These are phyloP conservation scores for Calvadosia cruxmelitensis DNA, from an alignment of 30 jellyfish, hydroid and myxozoan species.

Conservation along the genomic window DNA sequence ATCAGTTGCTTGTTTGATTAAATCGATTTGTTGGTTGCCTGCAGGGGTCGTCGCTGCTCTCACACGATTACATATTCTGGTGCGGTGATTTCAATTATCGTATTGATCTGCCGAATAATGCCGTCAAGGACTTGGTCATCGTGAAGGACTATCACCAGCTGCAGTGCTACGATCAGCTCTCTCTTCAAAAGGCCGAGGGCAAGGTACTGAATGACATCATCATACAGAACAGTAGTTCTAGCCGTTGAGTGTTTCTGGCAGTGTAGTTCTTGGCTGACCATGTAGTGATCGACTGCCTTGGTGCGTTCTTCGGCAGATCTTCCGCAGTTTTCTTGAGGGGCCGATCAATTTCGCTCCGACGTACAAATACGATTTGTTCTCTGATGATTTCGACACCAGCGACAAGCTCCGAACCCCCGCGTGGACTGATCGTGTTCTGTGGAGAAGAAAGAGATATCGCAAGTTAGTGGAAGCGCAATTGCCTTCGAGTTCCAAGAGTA, in stretches of 20 bases:
- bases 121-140: constrained; percentile 48
- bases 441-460: constrained; percentile 67
- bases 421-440: constrained; percentile 98
- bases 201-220: constrained; percentile 39
- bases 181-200: constrained; percentile 67
- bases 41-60: constrained; percentile 73
- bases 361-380: constrained; percentile 85
- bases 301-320: constrained; percentile 48
- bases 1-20: no score
- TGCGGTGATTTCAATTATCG: constrained; percentile 99
- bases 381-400: constrained; percentile 96
- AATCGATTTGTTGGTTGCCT: no score
- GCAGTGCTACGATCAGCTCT: constrained; percentile 71
- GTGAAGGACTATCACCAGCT: constrained; percentile 62
- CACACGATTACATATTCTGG: constrained; percentile 95
- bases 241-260: no score
- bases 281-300: no score
- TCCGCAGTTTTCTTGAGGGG: constrained; percentile 79
- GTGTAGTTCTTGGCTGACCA: no score
- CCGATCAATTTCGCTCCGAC: constrained; percentile 96
- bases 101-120: constrained; percentile 69
- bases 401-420: constrained; percentile 97
- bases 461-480: not conserved
- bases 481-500: no score
- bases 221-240: no score